Base-by-base conservation (phyloP, 2,888 invertebrate genomes). In the Eremobia ochroleuca region DNA sequence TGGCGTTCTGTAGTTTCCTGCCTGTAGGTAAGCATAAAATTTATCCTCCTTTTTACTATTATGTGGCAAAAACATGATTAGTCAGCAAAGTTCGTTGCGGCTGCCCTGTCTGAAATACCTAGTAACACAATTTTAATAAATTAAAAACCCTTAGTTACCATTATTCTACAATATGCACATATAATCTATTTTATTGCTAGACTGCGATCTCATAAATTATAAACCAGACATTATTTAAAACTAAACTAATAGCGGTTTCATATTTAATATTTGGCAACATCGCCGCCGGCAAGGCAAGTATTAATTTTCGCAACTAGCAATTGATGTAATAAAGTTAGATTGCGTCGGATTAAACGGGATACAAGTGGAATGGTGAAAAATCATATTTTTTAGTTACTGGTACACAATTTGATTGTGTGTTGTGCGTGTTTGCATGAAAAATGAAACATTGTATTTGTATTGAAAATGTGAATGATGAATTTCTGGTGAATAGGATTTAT, bases 261-360 rank as follows among this genome's bases (percentile, higher is more conserved):
- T 73, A 59, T 73, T 71, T 68, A 37, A 55, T 81, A 74, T 55
- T 52, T 46, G 67, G 73, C 64, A 77, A 76, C 73, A 76, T 31
- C 59, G 31, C 49, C 28, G 52, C 21, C n/a, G 34, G 55, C 25
- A 43, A 62, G 43, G 68, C 58, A 72, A 43, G 64, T 79, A 59
- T 76, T 76, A 76, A 79, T 85, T 85, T 82, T 82, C 34, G 40
- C 18, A 82, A 82, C 82, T 78, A 82, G 37, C 65, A 67, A 76
- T 76, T 82, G 58, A 58, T 79, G 70, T 79, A 77, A 76, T 87
- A 85, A 85, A 87, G 68, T 79, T 76, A 82, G 65, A 79, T 79
- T 84, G 76, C 40, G 40, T 34, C 13, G 52, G 64, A 77, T 76
- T 79, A 73, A 79, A 73, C 28, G 43, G 25, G 59, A 43, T 70